These are phyloP conservation scores for Melieria omissa DNA, from an alignment of 2,888 invertebrate genomes.

Conservation along the genomic window DNA sequence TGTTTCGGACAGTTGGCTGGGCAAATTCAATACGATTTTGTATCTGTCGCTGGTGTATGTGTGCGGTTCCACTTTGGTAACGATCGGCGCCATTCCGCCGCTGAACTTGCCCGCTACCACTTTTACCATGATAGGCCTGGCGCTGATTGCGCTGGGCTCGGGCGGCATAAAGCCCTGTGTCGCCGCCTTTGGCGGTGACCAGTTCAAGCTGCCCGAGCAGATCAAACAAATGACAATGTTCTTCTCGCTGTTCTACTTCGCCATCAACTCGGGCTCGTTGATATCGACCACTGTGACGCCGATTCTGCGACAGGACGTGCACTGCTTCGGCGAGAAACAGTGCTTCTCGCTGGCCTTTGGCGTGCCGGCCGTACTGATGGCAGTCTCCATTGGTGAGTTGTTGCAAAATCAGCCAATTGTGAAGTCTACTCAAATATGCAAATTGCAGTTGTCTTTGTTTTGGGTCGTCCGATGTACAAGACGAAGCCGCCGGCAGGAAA, in stretches of 20 bases:
- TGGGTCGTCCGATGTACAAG: conserved; percentile 74
- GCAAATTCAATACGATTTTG: conserved; percentile 81
- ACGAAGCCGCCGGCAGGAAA: conserved; percentile 77
- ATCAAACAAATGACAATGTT: conserved; percentile 75
- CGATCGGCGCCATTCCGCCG: conserved; percentile 71
- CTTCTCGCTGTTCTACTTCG: conserved; percentile 83
- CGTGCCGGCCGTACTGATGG: conserved; percentile 79
- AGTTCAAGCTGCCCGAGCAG: conserved; percentile 75
- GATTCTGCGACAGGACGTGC: conserved; percentile 75
- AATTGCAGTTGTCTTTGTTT: conserved; percentile 76
- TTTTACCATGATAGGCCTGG: conserved; percentile 74
- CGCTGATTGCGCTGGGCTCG: conserved; percentile 79
- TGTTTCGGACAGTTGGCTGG: conserved; percentile 81
- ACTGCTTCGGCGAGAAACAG: conserved; percentile 74
- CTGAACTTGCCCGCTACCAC: conserved; percentile 68
- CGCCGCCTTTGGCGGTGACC: conserved; percentile 84
- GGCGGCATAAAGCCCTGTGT: conserved; percentile 89
- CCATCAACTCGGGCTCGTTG: conserved; percentile 74
- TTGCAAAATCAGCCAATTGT: background rate
- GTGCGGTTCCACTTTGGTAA: conserved; percentile 75
- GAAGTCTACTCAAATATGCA: background rate
- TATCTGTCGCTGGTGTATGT: conserved; percentile 80
- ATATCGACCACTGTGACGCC: conserved; percentile 81
- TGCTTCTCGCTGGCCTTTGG: conserved; percentile 82
- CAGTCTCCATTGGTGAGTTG: conserved; percentile 74